Evolutionary conservation across 2,113 vertebrate species (phyloP).

Genomic region (Tyto alba): DNA sequence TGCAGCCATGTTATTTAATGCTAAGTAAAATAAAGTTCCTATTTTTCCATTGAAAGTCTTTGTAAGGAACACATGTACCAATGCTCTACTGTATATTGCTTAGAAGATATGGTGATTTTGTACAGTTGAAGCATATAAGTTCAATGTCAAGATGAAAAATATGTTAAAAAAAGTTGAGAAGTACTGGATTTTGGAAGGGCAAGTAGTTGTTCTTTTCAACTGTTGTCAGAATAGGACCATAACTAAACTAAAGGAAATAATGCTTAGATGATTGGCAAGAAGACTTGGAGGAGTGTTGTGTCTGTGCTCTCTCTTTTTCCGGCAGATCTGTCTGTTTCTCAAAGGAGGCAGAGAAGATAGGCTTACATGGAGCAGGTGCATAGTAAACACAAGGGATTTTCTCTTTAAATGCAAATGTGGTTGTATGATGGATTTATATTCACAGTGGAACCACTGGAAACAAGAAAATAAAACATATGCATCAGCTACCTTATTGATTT

Average conservation of each 20-base stretch:
- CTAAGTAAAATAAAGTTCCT: background rate
- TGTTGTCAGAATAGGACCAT: background rate
- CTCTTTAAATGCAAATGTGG: conserved; percentile 47
- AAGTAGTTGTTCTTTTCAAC: background rate
- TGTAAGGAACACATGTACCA: background rate
- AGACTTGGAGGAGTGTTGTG: background rate
- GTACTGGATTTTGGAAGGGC: conserved; percentile 1
- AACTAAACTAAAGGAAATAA: conserved; percentile 38
- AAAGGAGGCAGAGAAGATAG: background rate
- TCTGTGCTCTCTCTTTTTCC: conserved; percentile 15
- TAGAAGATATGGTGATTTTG: background rate
- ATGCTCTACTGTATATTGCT: background rate
- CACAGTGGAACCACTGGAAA: background rate
- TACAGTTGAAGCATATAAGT: background rate
- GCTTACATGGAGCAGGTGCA: conserved; percentile 58
- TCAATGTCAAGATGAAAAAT: background rate
- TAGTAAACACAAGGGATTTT: conserved; percentile 46
- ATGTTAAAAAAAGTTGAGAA: background rate
- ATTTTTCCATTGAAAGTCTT: background rate
- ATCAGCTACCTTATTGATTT: conserved; percentile 52
- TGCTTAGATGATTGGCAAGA: conserved; percentile 21
- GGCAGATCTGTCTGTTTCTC: conserved; percentile 12
- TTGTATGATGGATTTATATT: background rate
- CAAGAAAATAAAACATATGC: background rate
- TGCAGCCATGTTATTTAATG: background rate